Evolutionary conservation across 2,113 vertebrate species (phyloP).

Genomic region (Corvus hawaiiensis): DNA sequence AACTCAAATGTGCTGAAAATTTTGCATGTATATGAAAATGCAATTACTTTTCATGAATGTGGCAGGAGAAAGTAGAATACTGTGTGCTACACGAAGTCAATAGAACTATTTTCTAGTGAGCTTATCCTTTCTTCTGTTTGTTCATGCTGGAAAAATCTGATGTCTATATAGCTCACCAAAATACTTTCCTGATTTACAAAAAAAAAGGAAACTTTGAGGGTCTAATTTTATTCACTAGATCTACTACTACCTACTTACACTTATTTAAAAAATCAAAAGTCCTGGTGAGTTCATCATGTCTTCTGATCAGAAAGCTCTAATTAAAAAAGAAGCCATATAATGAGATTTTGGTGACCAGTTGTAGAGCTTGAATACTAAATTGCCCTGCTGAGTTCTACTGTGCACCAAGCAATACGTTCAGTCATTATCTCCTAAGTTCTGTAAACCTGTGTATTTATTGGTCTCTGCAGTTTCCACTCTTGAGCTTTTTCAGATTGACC

Average conservation of each 20-base stretch:
- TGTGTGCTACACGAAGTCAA: background rate
- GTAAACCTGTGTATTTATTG: background rate
- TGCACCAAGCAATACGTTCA: background rate
- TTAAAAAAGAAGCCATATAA: background rate
- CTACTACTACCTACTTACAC: background rate
- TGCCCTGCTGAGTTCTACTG: background rate
- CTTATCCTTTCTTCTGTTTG: background rate
- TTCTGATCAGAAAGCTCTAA: background rate
- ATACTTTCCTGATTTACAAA: background rate
- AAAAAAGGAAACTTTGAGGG: background rate
- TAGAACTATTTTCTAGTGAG: background rate
- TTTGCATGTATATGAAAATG: conserved; percentile 9
- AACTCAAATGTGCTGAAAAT: background rate
- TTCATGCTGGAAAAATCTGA: background rate
- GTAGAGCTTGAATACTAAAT: background rate
- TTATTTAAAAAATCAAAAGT: background rate
- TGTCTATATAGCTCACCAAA: background rate
- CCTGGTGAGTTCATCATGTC: background rate
- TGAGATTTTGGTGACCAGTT: background rate
- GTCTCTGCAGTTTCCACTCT: background rate
- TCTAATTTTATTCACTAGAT: background rate
- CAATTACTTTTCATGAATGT: background rate
- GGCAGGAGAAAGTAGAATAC: background rate
- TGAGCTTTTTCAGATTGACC: background rate
- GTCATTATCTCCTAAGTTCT: background rate